phyloP scores from a whole-genome alignment of 2,888 invertebrate genomes.

The Hyalella azteca region DNA sequence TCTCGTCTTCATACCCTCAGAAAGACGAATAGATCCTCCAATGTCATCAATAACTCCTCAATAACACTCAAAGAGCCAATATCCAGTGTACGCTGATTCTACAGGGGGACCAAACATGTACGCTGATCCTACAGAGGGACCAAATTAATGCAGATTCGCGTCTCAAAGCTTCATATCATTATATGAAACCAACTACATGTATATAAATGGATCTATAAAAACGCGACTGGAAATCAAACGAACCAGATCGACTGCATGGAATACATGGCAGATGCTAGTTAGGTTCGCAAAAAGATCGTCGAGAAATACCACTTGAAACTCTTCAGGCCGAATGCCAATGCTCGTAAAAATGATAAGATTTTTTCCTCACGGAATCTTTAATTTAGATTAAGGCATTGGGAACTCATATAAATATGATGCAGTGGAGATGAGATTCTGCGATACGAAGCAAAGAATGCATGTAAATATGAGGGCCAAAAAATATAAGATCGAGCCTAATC shows the following conservation, averaged over 20 bases:
- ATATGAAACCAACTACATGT: no score
- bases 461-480: conserved; percentile 28
- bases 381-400: conserved; percentile 18
- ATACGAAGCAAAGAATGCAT: conserved; percentile 22
- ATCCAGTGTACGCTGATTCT: neutral
- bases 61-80: neutral
- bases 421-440: conserved; percentile 3
- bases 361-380: conserved; percentile 6
- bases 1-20: neutral
- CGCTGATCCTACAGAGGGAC: neutral
- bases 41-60: neutral
- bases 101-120: neutral
- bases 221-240: neutral
- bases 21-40: neutral
- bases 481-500: conserved; percentile 22
- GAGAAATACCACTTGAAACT: neutral
- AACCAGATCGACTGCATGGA: conserved; percentile 1
- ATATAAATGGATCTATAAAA: neutral
- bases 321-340: neutral
- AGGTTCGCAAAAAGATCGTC: conserved; percentile 5
- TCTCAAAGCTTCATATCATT: no score
- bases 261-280: no score
- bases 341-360: conserved; percentile 10
- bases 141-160: neutral
- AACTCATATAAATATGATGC: conserved; percentile 22